A percentile compares a stretch with the other conserved stretches of the same genome.
Evolutionary conservation across 2,888 invertebrate genomes (phyloP).

Genomic region (Metellina segmentata): DNA sequence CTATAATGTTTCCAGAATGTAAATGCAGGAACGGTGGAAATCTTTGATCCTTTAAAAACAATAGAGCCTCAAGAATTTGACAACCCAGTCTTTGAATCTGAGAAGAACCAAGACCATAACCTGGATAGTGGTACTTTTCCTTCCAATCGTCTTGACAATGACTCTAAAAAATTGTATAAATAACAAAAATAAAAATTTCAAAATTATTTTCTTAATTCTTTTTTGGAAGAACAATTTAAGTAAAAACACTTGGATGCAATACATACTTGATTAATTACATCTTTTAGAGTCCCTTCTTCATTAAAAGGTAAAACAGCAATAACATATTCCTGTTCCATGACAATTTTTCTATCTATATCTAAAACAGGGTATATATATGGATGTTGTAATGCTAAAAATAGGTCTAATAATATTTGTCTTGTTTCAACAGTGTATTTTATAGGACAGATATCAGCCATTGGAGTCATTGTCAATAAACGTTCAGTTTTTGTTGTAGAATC

Average conservation of each 20-base stretch:
- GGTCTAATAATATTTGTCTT: conserved; percentile 87
- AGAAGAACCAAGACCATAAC: conserved; percentile 86
- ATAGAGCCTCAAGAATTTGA: conserved; percentile 91
- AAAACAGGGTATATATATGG: conserved; percentile 95
- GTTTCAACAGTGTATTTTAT: conserved; percentile 86
- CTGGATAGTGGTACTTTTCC: conserved; percentile 87
- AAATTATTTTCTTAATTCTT: not conserved
- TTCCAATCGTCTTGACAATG: conserved; percentile 90
- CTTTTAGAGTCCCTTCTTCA: conserved; percentile 91
- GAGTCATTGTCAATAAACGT: conserved; percentile 87
- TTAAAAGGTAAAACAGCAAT: conserved; percentile 92
- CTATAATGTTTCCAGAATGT: conserved; percentile 93
- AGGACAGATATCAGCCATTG: conserved; percentile 83
- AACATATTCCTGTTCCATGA: conserved; percentile 83
- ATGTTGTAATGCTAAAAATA: conserved; percentile 91
- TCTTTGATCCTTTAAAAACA: conserved; percentile 92
- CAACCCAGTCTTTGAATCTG: conserved; percentile 93
- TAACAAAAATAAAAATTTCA: not conserved
- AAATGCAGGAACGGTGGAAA: conserved; percentile 93
- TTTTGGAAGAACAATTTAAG: not conserved
- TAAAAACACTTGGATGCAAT: not conserved
- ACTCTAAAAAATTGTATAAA: conserved; percentile 82
- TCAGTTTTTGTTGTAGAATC: conserved; percentile 90
- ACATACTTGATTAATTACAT: conserved; percentile 91
- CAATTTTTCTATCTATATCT: conserved; percentile 88